Evolutionary conservation across 92 coral and sea anemone genomes (phyloP), one percentile per base, ranked within the genome.

Genomic region (Pocillopora meandrina): DNA sequence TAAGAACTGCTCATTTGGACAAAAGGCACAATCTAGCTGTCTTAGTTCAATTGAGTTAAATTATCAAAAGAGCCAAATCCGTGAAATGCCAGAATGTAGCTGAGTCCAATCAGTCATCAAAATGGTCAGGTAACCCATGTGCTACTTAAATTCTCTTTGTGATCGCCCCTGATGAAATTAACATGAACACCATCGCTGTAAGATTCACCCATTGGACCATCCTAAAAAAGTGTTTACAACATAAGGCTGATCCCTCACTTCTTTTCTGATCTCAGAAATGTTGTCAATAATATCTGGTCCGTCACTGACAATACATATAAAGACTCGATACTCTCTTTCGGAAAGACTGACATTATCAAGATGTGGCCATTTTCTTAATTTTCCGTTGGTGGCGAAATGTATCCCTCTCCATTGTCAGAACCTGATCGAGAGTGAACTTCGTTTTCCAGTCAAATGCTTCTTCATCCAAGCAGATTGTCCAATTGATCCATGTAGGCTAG

Each of bases 211-310:
- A 90, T 83, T 78, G 91, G 91, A 35, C 88, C 89, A 52, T 72
- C 93, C 93, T 23, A 90, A 81, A 21, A 83, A 86, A 18, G 91
- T 83, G 19, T 80, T 87, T 15, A 87, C 86, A n/a, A 91, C 91
- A 33, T 76, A 90, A 4, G 93, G 93, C 76, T 90, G 85, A 26
- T 88, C 90, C 58, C 67, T 78, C 26, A 42, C 67, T 47, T 89
- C 93, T 59, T 66, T 71, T 71, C 91, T 83, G 68, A 56, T 73
- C 7, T 90, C 93, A 19, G 79, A 75, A 75, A 56, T 61, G 63
- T 83, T 69, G 26, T 78, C 87, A 4, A 88, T 83, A 55, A 84
- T 84, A 61, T 88, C 88, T 36, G 90, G 86, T 49, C 74, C 71
- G 75, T 86, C 75, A 31, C 77, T 86, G 56, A 87, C 90, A 36